Percentiles rank a stretch among this genome's conserved stretches.
These are phyloP conservation scores for Leptocoma aspasia DNA, from an alignment of 2,113 vertebrate genomes.

Conservation along the genomic window DNA sequence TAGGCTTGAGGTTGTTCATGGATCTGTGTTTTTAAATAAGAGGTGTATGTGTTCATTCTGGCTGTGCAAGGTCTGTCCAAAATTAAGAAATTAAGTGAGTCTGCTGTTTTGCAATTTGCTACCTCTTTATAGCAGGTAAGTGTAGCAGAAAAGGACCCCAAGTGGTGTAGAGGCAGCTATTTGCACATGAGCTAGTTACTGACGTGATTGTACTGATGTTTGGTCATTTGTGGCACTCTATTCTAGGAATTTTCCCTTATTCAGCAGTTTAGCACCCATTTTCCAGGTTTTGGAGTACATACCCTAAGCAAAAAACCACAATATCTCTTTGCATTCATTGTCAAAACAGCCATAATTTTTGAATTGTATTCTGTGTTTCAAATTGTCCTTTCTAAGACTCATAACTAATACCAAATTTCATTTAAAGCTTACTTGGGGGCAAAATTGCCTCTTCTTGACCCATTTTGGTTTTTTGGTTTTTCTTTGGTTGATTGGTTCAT, in stretches of 20 bases:
- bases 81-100: neutral
- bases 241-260: neutral
- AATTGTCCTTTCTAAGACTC: neutral
- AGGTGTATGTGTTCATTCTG: neutral
- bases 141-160: fast-evolving
- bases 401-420: neutral
- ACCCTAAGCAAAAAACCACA: neutral
- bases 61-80: neutral
- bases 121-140: neutral
- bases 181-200: fast-evolving
- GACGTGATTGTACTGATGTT: neutral
- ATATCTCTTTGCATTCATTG: neutral
- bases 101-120: neutral
- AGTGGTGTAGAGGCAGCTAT: neutral
- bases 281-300: neutral
- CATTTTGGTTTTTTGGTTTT: neutral
- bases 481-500: too few species aligned
- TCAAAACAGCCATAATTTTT: neutral
- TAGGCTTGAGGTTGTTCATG: neutral
- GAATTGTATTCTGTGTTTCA: neutral
- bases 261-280: neutral
- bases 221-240: neutral
- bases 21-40: neutral
- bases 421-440: neutral
- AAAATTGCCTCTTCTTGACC: neutral